These are phyloP conservation scores for Agonopterix subpropinquella DNA, from an alignment of 2,888 invertebrate genomes.

Conservation along the genomic window DNA sequence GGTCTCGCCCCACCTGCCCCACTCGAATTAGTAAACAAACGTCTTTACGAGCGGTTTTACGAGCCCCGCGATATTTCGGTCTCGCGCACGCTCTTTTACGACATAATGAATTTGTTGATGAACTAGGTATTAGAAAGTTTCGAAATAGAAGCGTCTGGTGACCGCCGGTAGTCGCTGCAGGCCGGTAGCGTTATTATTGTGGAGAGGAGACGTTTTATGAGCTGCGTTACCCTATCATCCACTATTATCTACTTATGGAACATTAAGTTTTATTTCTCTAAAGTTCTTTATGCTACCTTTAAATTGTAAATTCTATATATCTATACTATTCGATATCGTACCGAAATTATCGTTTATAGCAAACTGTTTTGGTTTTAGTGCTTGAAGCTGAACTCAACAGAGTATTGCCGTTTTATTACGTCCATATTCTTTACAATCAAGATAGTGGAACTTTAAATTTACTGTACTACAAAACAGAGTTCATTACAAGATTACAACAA, in stretches of 20 bases:
- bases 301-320: neutral
- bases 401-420: neutral
- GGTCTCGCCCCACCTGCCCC: constrained; percentile 61
- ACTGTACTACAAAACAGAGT: too few relatives aligned
- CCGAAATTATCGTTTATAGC: neutral
- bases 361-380: neutral
- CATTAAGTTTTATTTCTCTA: too few relatives aligned
- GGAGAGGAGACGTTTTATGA: constrained; percentile 1
- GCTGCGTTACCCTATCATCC: too few relatives aligned
- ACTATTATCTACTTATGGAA: too few relatives aligned
- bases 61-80: constrained; percentile 73
- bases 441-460: too few relatives aligned
- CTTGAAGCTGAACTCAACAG: too few relatives aligned
- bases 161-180: constrained; percentile 25
- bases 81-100: constrained; percentile 70
- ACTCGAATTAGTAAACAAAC: constrained; percentile 76
- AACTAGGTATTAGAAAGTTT: constrained; percentile 74
- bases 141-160: constrained; percentile 68
- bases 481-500: too few relatives aligned
- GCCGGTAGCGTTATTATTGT: constrained; percentile 5
- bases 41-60: constrained; percentile 74
- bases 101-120: constrained; percentile 76
- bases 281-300: too few relatives aligned
- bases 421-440: too few relatives aligned
- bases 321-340: neutral